phyloP scores from a whole-genome alignment of 2,113 vertebrate species.

The Phalacrocorax aristotelis region DNA sequence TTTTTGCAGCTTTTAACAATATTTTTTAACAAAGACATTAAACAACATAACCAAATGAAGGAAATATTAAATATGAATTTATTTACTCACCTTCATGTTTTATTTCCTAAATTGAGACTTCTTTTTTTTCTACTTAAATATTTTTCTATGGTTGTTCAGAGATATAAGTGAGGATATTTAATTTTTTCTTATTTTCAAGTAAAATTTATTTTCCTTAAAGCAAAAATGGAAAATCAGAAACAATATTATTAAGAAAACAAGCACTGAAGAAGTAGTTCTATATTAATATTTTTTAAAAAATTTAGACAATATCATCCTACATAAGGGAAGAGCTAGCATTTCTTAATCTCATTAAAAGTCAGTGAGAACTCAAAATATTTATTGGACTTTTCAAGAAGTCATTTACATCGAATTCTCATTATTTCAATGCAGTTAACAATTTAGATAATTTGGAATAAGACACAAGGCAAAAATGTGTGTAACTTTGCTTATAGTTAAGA shows the following conservation, averaged over 20 bases:
- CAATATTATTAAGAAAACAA: neutral
- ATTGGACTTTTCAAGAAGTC: neutral
- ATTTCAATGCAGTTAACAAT: neutral
- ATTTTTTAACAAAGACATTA: neutral
- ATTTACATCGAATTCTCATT: neutral
- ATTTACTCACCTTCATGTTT: neutral
- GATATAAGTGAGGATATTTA: neutral
- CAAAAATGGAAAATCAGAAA: neutral
- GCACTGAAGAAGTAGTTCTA: neutral
- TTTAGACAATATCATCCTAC: neutral
- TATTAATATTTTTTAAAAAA: neutral
- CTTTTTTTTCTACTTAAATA: neutral
- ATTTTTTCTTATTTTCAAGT: neutral
- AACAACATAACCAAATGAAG: neutral
- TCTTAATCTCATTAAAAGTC: neutral
- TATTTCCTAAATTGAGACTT: neutral
- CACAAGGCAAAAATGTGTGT: neutral
- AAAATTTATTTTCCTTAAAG: neutral
- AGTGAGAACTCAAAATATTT: neutral
- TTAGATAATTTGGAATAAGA: neutral
- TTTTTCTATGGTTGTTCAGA: neutral
- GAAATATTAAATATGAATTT: neutral
- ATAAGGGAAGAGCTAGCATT: neutral
- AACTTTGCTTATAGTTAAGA: neutral
- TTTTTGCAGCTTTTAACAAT: neutral